Conservation (phyloP, 1,140 invertebrate species). For the Drosophila elegans region DNA sequence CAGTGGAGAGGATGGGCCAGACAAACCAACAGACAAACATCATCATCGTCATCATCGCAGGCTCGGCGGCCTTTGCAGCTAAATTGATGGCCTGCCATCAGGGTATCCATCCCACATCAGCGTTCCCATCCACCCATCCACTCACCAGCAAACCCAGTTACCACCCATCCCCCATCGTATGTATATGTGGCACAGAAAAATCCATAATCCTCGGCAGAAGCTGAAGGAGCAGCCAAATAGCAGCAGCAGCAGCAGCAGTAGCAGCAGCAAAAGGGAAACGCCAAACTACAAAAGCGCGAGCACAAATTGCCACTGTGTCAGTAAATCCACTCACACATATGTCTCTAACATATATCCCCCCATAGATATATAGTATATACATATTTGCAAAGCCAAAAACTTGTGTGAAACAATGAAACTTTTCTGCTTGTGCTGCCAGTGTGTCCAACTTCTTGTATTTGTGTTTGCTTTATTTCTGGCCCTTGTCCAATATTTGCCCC, state of each 20-base stretch:
- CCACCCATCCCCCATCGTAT: slow-evolving; percentile 4
- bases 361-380: background rate
- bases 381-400: slow-evolving; percentile 62
- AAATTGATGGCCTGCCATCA: slow-evolving; percentile 77
- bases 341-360: background rate
- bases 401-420: slow-evolving; percentile 77
- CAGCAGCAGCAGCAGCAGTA: slow-evolving; percentile 29
- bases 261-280: slow-evolving; percentile 73
- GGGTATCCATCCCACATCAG: slow-evolving; percentile 49
- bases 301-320: slow-evolving; percentile 54
- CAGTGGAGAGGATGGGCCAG: slow-evolving; percentile 41
- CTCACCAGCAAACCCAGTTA: background rate
- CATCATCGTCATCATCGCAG: slow-evolving; percentile 49
- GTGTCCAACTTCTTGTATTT: slow-evolving; percentile 49
- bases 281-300: slow-evolving; percentile 76
- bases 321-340: slow-evolving; percentile 28
- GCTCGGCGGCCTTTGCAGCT: slow-evolving; percentile 39
- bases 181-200: slow-evolving; percentile 66
- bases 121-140: slow-evolving; percentile 2
- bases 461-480: slow-evolving; percentile 55
- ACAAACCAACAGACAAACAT: slow-evolving; percentile 82
- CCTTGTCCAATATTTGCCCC: slow-evolving; percentile 67
- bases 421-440: slow-evolving; percentile 45
- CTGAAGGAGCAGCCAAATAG: slow-evolving; percentile 35
- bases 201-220: slow-evolving; percentile 73